phyloP scores from a whole-genome alignment of 2,888 invertebrate species.

The Lasioglossum malachurum region DNA sequence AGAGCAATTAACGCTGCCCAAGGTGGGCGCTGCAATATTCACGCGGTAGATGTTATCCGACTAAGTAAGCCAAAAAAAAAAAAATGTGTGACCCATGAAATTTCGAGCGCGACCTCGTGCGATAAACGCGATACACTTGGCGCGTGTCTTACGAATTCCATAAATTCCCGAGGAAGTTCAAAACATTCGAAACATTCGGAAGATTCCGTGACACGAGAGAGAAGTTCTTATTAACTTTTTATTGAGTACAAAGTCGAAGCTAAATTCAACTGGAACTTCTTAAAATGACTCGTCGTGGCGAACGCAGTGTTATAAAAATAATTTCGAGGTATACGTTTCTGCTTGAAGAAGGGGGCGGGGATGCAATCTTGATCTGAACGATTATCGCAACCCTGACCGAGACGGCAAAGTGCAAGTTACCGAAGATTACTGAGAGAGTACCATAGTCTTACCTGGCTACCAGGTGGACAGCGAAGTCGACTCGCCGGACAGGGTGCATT shows the following conservation, averaged over 20 bases:
- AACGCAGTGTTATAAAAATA: conserved; percentile 4
- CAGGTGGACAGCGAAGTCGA: conserved; percentile 60
- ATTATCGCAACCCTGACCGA: conserved; percentile 7
- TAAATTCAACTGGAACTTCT: neutral
- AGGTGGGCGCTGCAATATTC: conserved; percentile 26
- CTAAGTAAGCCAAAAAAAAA: conserved; percentile 33
- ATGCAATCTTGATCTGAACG: neutral
- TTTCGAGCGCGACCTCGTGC: conserved; percentile 60
- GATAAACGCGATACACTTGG: conserved; percentile 35
- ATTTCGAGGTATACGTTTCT: neutral
- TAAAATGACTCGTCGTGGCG: neutral
- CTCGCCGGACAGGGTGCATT: conserved; percentile 64
- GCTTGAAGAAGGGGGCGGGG: neutral
- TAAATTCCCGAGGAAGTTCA: conserved; percentile 15
- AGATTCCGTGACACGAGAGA: neutral
- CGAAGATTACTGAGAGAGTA: neutral
- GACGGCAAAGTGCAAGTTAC: neutral
- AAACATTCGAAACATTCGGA: neutral
- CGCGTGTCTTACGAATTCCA: conserved; percentile 24
- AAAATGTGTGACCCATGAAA: conserved; percentile 57
- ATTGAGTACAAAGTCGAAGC: neutral
- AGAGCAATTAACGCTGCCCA: conserved; percentile 6
- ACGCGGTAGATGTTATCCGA: conserved; percentile 51
- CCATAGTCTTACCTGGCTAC: conserved; percentile 69
- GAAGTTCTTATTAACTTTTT: neutral